Percentiles rank a stretch among this genome's conserved stretches.
phyloP scores from a whole-genome alignment of 2,113 vertebrate genomes.

The Semnornis frantzii region DNA sequence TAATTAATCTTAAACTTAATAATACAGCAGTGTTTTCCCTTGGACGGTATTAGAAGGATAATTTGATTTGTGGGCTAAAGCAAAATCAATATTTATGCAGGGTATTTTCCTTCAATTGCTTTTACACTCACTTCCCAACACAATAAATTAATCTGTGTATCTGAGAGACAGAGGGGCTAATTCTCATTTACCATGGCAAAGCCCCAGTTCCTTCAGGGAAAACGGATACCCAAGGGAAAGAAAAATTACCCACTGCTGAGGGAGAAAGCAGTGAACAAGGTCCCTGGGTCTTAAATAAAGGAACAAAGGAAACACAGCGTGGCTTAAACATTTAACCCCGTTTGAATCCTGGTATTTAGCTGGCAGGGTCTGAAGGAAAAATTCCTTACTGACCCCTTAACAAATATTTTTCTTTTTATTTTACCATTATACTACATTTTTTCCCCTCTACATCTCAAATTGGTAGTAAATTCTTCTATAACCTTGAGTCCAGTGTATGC shows the following conservation, averaged over 20 bases:
- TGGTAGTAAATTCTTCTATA: not conserved
- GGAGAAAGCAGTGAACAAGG: not conserved
- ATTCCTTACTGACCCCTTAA: not conserved
- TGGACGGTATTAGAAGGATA: not conserved
- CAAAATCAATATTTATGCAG: conserved; percentile 4
- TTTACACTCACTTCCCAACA: not conserved
- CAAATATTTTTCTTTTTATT: not conserved
- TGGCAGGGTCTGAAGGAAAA: not conserved
- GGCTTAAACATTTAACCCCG: not conserved
- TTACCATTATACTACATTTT: not conserved
- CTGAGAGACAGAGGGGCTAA: not conserved
- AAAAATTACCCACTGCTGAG: not conserved
- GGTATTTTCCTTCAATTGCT: not conserved
- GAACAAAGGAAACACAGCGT: not conserved
- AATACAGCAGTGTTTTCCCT: not conserved
- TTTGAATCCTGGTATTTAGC: not conserved
- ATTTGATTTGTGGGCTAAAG: not conserved
- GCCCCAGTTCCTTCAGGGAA: not conserved
- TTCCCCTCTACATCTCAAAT: not conserved
- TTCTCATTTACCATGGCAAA: not conserved
- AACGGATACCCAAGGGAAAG: not conserved
- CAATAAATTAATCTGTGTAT: not conserved
- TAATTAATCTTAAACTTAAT: not conserved
- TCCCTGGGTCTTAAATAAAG: not conserved
- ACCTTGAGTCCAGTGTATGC: not conserved